Evolutionary conservation across 2,797 vertebrate species (phyloP).

Genomic region (Galagoides demidoff): DNA sequence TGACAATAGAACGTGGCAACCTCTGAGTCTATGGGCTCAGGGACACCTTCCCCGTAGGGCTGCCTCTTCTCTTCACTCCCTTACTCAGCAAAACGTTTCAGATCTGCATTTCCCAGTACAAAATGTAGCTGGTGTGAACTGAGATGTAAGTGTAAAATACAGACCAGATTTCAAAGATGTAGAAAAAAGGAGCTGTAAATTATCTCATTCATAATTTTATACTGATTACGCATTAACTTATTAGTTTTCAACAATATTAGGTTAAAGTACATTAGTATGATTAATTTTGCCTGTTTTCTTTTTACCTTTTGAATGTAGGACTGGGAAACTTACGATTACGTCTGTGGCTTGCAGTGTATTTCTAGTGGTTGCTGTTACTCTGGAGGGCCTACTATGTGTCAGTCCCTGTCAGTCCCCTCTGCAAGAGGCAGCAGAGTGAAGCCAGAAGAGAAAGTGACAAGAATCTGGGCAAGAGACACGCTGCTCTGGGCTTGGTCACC

Average conservation of each 20-base stretch:
- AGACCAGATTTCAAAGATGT: not conserved
- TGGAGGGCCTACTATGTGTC: not conserved
- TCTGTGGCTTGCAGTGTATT: not conserved
- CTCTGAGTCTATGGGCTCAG: not conserved
- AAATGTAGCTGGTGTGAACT: not conserved
- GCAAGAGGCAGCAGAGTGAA: not conserved
- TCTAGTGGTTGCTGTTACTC: rapidly evolving
- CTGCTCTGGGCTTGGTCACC: no score
- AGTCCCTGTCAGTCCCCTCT: not conserved
- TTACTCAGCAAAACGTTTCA: not conserved
- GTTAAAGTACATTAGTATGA: not conserved
- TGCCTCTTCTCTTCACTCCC: not conserved
- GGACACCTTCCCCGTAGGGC: not conserved
- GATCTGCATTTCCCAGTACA: not conserved
- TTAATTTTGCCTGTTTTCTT: not conserved
- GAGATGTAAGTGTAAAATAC: not conserved
- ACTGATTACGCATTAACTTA: not conserved
- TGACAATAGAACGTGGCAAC: no score
- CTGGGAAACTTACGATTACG: no score
- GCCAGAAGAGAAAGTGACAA: not conserved
- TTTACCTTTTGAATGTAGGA: not conserved
- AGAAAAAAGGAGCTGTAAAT: not conserved
- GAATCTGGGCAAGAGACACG: rapidly evolving
- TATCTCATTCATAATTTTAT: not conserved
- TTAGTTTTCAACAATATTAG: rapidly evolving